Base-by-base conservation (phyloP, 92 coral and sea anemone genomes). In the Porites evermanni region DNA sequence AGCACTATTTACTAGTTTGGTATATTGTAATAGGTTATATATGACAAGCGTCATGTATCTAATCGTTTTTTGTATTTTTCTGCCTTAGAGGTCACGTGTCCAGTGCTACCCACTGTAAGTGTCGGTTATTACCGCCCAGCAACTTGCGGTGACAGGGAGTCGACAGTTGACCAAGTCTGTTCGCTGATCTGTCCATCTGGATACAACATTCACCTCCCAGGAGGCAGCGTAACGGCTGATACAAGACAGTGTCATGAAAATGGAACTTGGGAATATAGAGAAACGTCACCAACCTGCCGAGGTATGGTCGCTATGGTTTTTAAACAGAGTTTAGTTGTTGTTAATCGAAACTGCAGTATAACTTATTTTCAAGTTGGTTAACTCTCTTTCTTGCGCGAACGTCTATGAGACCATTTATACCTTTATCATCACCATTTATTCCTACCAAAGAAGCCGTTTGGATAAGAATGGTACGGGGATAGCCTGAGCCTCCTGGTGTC, bases 21-120 rank as follows among this genome's bases (percentile, higher is more conserved):
- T 4, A 38, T 38, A 38, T 38, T 38, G 47, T 38, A 38, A 5
- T 38, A 38, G 47, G 7, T 38, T 3, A 38, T 4, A 38, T n/a
- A 63, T 63, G 17, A 63, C 19, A 8, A 63, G 17, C 19, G 19
- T 13, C 18, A 13, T n/a, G 13, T 6, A 66, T 16, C 70, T 10
- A 16, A 16, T 66, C 19, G 7, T 66, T 66, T 23, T 23, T 9
- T 66, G 17, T 52, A 16, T 11, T 13, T 52, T 68, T 11, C 65
- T 20, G 19, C 56, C 53, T 4, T 51, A 84, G 88, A 13, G 82
- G 9, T 84, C 9, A 84, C 88, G 67, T 84, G 88, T 20, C 81
- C 81, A 9, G 53, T 61, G 52, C 56, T 84, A 8, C 66, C 66
- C 26, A 50, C 16, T 14, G 74, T 24, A 16, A 1, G 73, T 3